Base-by-base conservation (phyloP, 2,797 vertebrate genomes). In the Nannoperca obscura region DNA sequence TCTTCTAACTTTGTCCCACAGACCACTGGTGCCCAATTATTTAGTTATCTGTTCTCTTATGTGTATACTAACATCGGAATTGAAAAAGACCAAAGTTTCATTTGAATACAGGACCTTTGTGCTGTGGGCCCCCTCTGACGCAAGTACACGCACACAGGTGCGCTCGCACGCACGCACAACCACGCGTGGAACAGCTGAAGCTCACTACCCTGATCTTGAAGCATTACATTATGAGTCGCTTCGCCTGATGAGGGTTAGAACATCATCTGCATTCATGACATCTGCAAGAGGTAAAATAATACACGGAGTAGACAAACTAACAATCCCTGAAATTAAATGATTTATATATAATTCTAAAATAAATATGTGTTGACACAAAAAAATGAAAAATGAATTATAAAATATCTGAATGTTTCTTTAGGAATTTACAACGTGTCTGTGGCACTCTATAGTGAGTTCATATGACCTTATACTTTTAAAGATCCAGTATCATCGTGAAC, bases 391-490 rank as follows among this genome's bases (percentile, higher is more conserved):
- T 32, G 13, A 5, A 17, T 50, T 19, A 5, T 38, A 14, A 17
- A 62, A 10, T 4, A n/a, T 54, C n/a, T 27, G 3, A 10, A 7
- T 19, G 15, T 64, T 22, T 32, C 36, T 57, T 27, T 1, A 9
- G n/a, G 19, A 3, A 7, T 14, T 27, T 1, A 4, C 14, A 50
- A 6, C 14, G 50, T 46, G 20, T 34, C 4, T 55, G 59, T 49
- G 42, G 17, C 40, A 24, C 50, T 71, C 44, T 38, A 0, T 2
- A 10, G 38, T 52, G 72, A 74, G 32, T 52, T 60, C 63, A 69
- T 3, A 8, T 75, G 82, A 68, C 53, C 60, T 68, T 59, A 49
- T 2, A 73, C 68, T 71, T 66, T 44, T 20, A 34, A 53, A 63
- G 27, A 55, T 52, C 1, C 8, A 27, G 46, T 0, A 15, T 20